Percentiles rank a stretch among this genome's conserved stretches.
Conservation (phyloP, 2,888 invertebrate species). For the Acanthosepion lycidas region DNA sequence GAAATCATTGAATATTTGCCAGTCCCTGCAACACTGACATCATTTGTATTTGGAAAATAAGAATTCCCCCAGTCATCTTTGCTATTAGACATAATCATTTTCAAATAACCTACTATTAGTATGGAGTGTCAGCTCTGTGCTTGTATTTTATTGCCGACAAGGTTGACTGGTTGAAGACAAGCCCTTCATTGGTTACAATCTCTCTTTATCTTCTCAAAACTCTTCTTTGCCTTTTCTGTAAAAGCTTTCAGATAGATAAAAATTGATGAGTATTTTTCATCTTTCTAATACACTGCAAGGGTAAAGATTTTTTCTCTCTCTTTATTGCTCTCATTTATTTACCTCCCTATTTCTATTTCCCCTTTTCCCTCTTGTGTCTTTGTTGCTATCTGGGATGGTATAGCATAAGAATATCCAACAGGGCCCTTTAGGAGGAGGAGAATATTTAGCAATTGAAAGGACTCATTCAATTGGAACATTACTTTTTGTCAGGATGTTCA, state of each 20-base stretch:
- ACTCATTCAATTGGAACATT: neutral
- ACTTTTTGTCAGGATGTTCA: slow-evolving; percentile 33
- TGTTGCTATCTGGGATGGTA: neutral
- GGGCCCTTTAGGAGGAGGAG: neutral
- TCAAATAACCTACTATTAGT: slow-evolving; percentile 9
- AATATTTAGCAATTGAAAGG: neutral
- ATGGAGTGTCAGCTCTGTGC: neutral
- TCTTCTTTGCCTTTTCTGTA: neutral
- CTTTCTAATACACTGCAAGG: neutral
- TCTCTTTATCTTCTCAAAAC: neutral
- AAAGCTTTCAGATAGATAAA: slow-evolving; percentile 9
- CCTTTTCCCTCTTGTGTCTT: neutral
- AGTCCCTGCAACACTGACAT: slow-evolving; percentile 21
- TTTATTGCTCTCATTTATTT: neutral
- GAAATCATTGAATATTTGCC: slow-evolving; percentile 9
- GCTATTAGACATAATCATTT: slow-evolving; percentile 21
- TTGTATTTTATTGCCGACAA: neutral
- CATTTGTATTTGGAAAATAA: slow-evolving; percentile 20
- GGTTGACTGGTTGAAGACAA: slow-evolving; percentile 33
- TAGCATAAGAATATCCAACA: neutral
- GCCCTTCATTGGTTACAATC: neutral
- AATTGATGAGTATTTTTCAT: slow-evolving; percentile 33
- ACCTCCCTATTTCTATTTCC: neutral
- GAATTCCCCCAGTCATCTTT: neutral
- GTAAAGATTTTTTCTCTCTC: neutral